phyloP scores from a whole-genome alignment of 1,140 invertebrate genomes.

The Drosophila ficusphila region DNA sequence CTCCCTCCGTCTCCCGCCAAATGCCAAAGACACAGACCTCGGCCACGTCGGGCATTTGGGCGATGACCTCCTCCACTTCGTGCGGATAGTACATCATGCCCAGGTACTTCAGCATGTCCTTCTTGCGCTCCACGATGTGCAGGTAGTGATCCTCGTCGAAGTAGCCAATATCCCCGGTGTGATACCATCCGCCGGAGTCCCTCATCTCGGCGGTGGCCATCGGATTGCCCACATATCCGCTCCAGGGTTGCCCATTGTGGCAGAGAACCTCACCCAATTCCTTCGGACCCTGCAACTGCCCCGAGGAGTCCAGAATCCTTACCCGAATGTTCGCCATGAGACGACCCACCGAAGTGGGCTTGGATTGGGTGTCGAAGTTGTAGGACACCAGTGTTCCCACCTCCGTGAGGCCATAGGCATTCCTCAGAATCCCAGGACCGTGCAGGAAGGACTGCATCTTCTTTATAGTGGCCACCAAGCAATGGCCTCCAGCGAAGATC shows the following conservation, averaged over 20 bases:
- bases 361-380: conserved; percentile 46
- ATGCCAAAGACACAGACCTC: conserved; percentile 81
- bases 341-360: conserved; percentile 66
- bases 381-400: conserved; percentile 49
- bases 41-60: conserved; percentile 66
- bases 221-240: conserved; percentile 73
- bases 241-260: conserved; percentile 61
- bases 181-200: conserved; percentile 86
- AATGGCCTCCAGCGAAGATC: conserved; percentile 69
- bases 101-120: conserved; percentile 86
- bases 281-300: conserved; percentile 49
- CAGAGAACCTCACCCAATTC: conserved; percentile 70
- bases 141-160: conserved; percentile 86
- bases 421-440: conserved; percentile 54
- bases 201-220: conserved; percentile 66
- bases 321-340: conserved; percentile 55
- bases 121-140: conserved; percentile 87
- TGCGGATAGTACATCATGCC: conserved; percentile 83
- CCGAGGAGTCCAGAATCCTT: conserved; percentile 76
- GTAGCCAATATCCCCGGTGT: conserved; percentile 88
- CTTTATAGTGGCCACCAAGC: conserved; percentile 61
- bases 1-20: conserved; percentile 72
- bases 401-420: conserved; percentile 65
- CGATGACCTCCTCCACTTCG: conserved; percentile 76
- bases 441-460: conserved; percentile 68